Evolutionary conservation across 2,888 invertebrate species (phyloP).

Genomic region (Bombylius major): DNA sequence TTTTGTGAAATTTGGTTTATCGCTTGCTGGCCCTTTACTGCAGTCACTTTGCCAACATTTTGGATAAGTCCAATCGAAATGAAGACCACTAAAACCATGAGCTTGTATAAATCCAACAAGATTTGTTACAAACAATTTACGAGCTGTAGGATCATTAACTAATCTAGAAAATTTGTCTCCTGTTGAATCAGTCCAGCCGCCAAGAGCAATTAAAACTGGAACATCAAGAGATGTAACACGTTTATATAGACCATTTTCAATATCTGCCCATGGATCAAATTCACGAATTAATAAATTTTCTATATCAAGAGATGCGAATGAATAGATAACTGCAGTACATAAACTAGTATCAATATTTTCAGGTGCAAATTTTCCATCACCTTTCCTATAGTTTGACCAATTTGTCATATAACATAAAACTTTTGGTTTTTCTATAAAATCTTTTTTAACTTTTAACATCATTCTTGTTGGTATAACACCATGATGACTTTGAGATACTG

Average conservation of each 20-base stretch:
- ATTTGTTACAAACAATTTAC: constrained; percentile 57
- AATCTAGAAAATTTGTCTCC: constrained; percentile 77
- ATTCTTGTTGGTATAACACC: background rate
- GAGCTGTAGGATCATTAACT: constrained; percentile 51
- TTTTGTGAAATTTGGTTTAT: constrained; percentile 64
- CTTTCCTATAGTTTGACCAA: constrained; percentile 77
- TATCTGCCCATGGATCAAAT: constrained; percentile 79
- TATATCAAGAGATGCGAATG: constrained; percentile 76
- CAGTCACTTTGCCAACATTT: constrained; percentile 89
- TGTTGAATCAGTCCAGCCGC: constrained; percentile 92
- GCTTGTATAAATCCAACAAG: constrained; percentile 56
- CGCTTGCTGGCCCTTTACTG: constrained; percentile 62
- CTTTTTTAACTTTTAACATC: constrained; percentile 3
- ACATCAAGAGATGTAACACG: constrained; percentile 56
- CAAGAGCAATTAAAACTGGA: constrained; percentile 63
- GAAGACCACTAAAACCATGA: constrained; percentile 74
- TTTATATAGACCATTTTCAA: constrained; percentile 73
- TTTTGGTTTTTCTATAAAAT: constrained; percentile 31
- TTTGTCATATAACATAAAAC: constrained; percentile 81
- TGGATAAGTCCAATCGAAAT: constrained; percentile 92
- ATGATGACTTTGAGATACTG: too few relatives aligned
- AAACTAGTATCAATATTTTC: constrained; percentile 68
- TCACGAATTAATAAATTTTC: constrained; percentile 62
- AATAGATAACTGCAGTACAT: constrained; percentile 82
- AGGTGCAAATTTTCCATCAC: constrained; percentile 72